Conservation (phyloP, 1,140 invertebrate species). For the Papilio polytes region DNA sequence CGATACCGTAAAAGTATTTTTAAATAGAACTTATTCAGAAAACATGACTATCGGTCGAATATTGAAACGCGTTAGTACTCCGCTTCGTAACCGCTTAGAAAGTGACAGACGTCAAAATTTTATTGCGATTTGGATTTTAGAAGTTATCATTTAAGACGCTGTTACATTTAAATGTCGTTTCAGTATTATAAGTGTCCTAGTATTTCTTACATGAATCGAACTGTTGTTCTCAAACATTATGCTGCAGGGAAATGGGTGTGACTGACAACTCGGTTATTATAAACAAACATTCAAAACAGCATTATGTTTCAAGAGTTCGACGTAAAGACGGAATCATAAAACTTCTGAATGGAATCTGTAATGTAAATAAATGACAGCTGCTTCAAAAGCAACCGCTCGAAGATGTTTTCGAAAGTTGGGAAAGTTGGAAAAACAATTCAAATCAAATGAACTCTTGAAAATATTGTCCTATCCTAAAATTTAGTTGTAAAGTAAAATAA, state of each 20-base stretch:
- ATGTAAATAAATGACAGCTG: constrained; percentile 32
- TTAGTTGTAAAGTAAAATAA: background rate
- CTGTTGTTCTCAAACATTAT: constrained; percentile 6
- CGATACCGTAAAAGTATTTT: too few species aligned
- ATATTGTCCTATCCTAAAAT: constrained; percentile 6
- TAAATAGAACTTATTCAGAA: too few species aligned
- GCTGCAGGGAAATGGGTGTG: background rate
- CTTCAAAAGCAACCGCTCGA: background rate
- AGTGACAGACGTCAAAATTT: too few species aligned
- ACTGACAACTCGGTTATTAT: constrained; percentile 1
- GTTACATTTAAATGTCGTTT: too few species aligned
- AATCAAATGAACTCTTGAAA: background rate
- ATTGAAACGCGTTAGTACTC: too few species aligned
- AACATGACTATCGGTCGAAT: too few species aligned
- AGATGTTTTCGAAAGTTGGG: background rate
- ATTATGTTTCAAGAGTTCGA: background rate
- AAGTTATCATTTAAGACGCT: too few species aligned
- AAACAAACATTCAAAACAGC: constrained; percentile 6
- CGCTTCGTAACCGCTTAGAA: too few species aligned
- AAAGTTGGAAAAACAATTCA: constrained; percentile 1
- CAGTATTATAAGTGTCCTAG: background rate
- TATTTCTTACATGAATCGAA: background rate
- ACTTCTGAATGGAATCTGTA: background rate
- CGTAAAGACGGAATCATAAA: background rate
- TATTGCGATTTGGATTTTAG: too few species aligned